Base-by-base conservation (phyloP, 23 tunicate species). In the Botrylloides violaceus region DNA sequence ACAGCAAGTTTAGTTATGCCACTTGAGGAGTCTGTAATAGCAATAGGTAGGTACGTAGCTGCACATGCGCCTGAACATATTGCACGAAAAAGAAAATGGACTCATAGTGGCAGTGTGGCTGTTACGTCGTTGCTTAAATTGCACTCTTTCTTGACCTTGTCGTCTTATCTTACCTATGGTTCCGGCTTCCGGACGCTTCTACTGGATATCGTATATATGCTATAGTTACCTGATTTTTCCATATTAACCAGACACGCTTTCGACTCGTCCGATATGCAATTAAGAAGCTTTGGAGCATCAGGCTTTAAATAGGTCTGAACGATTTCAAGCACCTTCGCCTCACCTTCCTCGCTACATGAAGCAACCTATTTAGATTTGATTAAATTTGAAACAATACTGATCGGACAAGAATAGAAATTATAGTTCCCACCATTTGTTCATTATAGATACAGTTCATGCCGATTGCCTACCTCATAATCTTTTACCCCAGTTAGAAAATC, bases 391-490 rank as follows among this genome's bases (percentile, higher is more conserved):
- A 43, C 53, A 43, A 43, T 7, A 15, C 53, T 9, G 53, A 9
- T 7, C 53, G 15, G 53, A 43, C 53, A 43, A 15, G 53, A 15
- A 15, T 43, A 15, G 53, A 7, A 43, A 15, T 27, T 60, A 22
- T 20, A 22, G 65, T 60, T 60, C 29, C 21, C 15, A 23, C 1
- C 15, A 60, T 6, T 5, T 59, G 9, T 25, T 59, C 29, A 25
- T 59, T 59, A 9, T 59, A 7, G 64, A 59, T 22, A 20, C 15
- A 23, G 0, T 60, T 1, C n/a, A 20, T 25, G 1, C n/a, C n/a
- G n/a, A n/a, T n/a, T n/a, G n/a, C 81, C 36, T 64, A 74, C 95
- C 85, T 87, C 95, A 32, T 25, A 80, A 34, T 87, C 59, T 36
- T 66, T 21, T 6, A 87, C 80, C 27, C 77, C 82, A 64, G 50